Conservation (phyloP, 2,113 vertebrate species). For the Bettongia penicillata region DNA sequence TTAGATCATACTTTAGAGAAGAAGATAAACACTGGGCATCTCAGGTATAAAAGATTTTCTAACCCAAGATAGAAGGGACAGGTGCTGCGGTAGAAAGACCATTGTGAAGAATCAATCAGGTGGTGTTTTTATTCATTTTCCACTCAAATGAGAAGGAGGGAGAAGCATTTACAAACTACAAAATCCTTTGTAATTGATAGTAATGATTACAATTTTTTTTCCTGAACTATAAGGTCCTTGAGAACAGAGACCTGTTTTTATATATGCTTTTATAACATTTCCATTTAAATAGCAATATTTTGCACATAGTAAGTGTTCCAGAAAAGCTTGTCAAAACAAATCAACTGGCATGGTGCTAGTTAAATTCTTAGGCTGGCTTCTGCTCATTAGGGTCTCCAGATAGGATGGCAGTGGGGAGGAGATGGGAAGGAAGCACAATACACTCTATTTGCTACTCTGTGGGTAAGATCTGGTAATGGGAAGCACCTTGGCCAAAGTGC, state of each 20-base stretch:
- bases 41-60: background rate
- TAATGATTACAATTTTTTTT: background rate
- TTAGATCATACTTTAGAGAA: background rate
- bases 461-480: background rate
- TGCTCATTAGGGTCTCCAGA: background rate
- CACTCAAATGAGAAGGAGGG: background rate
- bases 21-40: background rate
- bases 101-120: background rate
- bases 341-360: background rate
- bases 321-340: background rate
- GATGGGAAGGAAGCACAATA: background rate
- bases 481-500: background rate
- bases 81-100: background rate
- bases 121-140: background rate
- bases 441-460: background rate
- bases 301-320: background rate
- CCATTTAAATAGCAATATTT: background rate
- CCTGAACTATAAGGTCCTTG: background rate
- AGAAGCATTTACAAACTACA: background rate
- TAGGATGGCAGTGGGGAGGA: background rate
- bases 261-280: background rate
- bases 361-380: background rate
- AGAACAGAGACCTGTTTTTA: background rate
- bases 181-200: background rate
- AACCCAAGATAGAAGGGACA: background rate